A percentile compares a stretch with the other conserved stretches of the same genome.
phyloP scores from a whole-genome alignment of 2,113 vertebrate species.

The Rynchops niger region DNA sequence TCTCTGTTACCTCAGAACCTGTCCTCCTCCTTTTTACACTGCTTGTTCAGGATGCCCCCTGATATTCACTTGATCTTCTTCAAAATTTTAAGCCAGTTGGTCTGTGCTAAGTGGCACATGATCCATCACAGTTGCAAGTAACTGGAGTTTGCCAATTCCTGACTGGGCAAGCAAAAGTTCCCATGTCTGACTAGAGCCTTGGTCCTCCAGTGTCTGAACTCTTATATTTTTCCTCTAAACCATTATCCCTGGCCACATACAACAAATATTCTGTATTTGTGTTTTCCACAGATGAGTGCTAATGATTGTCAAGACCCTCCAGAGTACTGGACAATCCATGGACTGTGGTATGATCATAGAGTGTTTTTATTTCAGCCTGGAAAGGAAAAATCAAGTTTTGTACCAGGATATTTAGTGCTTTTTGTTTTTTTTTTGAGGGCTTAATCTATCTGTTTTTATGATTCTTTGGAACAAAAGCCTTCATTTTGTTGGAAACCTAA shows the following conservation, averaged over 20 bases:
- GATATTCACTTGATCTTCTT: background rate
- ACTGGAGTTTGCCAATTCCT: background rate
- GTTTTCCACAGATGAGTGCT: slow-evolving; percentile 50
- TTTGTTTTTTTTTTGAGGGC: background rate
- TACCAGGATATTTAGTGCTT: background rate
- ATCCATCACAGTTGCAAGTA: background rate
- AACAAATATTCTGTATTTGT: background rate
- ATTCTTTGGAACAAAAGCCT: background rate
- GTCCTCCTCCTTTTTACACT: background rate
- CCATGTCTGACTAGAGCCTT: background rate
- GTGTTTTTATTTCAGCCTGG: background rate
- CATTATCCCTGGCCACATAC: background rate
- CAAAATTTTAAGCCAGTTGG: background rate
- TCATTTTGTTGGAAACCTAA: background rate
- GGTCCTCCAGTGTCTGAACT: background rate
- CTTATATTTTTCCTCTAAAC: background rate
- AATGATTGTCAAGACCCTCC: slow-evolving; percentile 67
- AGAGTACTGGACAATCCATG: slow-evolving; percentile 81
- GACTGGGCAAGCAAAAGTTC: background rate
- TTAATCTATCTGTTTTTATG: background rate
- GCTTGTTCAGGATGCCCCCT: background rate
- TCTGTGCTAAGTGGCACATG: background rate
- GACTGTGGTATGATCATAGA: slow-evolving; percentile 68
- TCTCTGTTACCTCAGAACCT: background rate
- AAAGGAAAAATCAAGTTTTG: background rate